Evolutionary conservation across 1,140 invertebrate species (phyloP).

Genomic region (Saccostrea cuccullata): DNA sequence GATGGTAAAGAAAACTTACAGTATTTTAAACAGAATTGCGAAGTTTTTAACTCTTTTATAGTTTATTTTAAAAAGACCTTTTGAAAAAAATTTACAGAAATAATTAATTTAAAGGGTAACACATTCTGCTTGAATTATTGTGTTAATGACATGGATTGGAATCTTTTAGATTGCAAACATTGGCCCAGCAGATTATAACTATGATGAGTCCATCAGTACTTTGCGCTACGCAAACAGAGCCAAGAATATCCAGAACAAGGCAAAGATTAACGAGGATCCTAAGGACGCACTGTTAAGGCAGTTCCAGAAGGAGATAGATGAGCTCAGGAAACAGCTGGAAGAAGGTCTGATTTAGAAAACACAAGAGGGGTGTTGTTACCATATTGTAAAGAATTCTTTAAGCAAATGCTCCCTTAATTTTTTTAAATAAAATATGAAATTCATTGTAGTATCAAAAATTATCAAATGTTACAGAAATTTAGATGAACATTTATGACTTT

Average conservation of each 20-base stretch:
- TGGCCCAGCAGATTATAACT: constrained; percentile 97
- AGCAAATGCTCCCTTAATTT: neutral
- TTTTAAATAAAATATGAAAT: neutral
- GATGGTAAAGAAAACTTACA: neutral
- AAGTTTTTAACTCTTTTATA: too few species aligned
- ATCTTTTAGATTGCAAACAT: constrained; percentile 89
- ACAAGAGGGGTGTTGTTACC: neutral
- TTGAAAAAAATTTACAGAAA: neutral
- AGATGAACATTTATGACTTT: too few species aligned
- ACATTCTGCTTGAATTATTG: neutral
- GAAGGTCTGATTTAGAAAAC: constrained; percentile 77
- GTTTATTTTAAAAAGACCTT: neutral
- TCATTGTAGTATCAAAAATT: too few species aligned
- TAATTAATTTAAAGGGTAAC: neutral
- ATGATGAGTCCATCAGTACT: constrained; percentile 98
- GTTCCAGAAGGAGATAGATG: constrained; percentile 98
- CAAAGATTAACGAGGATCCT: constrained; percentile 97
- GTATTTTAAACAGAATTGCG: too few species aligned
- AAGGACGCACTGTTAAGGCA: constrained; percentile 97
- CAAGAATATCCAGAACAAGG: constrained; percentile 98
- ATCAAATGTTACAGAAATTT: too few species aligned
- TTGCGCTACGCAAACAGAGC: constrained; percentile 97
- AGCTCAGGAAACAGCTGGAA: constrained; percentile 91
- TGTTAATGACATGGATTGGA: neutral
- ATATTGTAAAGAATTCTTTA: neutral